Base-by-base conservation (phyloP, 2,113 vertebrate species). In the Sitta europaea region DNA sequence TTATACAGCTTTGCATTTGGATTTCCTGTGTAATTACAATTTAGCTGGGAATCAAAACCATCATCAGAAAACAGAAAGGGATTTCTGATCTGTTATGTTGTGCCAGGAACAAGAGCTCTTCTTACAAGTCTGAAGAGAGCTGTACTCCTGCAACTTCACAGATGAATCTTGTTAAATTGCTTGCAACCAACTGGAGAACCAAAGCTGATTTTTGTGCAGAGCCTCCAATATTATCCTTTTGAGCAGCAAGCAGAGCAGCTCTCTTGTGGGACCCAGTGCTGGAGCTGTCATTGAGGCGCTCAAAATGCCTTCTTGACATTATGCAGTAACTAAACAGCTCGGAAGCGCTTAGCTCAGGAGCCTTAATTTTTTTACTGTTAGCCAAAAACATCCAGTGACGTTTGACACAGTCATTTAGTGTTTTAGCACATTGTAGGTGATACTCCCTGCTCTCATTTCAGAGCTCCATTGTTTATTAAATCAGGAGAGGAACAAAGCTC, bases 1-100 rank as follows among this genome's bases (percentile, higher is more conserved):
- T 29, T 67, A 68, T 45, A 80, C 67, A 79, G 73, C 81, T 96
- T 92, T 90, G 47, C 54, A 31, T 92, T 94, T 94, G 85, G 54
- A 91, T 86, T 97, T 92, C 94, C 53, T 93, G 57, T 65, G 76
- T 85, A 96, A 68, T 93, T 77, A 51, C 71, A 92, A 35, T 73
- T 93, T 93, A 93, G 40, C 67, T 88, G 79, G 15, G 61, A 94
- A 96, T 94, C 80, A 90, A 96, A 92, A 91, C n/a, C 65, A 63
- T 84, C 73, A 76, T 95, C 97, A 97, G 43, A 92, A 97, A 92
- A 68, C 55, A 55, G 61, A 96, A 95, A 90, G 47, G 11, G 61
- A 25, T 93, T 96, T 91, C 76, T 86, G 83, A 84, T 51, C 61
- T 92, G 65, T 84, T 71, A 94, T 66, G 87, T 76, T 58, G 62